Base-by-base conservation (phyloP, 2,797 vertebrate species). In the Borostomias antarcticus region DNA sequence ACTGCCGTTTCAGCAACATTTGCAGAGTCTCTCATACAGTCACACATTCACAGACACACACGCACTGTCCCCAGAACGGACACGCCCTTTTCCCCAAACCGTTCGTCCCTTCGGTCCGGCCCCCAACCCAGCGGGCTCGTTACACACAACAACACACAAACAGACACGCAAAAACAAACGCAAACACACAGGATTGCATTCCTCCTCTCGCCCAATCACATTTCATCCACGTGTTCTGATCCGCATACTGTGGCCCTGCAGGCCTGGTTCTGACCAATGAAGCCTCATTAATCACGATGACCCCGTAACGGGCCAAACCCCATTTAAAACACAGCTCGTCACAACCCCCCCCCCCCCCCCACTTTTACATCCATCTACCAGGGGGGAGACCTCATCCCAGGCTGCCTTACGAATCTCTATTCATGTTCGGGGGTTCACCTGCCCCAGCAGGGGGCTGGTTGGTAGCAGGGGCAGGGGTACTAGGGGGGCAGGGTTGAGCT, bases 1-100 rank as follows among this genome's bases (percentile, higher is more conserved):
- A 78, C 75, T 89, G 89, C 86, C 79, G 77, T 51, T 77, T 90
- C 88, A 89, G 89, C 90, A 81, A 62, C 66, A 71, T 64, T 72
- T 43, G 47, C 74, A 56, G 60, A 21, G 62, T 21, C 43, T 47
- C 10, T 13, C 15, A 37, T n/a, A 48, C 19, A 7, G 1, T 2
- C 17, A 48, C 59, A 4, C n/a, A n/a, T 73, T 40, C 53, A 2
- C 54, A 53, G 58, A 19, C 54, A 52, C 66, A 45, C 58, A 63
- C 7, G 43, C 54, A 52, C 72, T 73, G 26, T 54, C 52, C 54
- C 69, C 40, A 45, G 2, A 74, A 48, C 72, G 59, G 63, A 64
- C 73, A 78, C 73, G 75, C 66, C 71, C 72, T 64, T 62, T 67
- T 67, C 72, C 64, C 72, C 64, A 35, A 0, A 33, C 63, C 57